These are phyloP conservation scores for Ochropleura leucogaster DNA, from an alignment of 2,888 invertebrate species.

Conservation along the genomic window DNA sequence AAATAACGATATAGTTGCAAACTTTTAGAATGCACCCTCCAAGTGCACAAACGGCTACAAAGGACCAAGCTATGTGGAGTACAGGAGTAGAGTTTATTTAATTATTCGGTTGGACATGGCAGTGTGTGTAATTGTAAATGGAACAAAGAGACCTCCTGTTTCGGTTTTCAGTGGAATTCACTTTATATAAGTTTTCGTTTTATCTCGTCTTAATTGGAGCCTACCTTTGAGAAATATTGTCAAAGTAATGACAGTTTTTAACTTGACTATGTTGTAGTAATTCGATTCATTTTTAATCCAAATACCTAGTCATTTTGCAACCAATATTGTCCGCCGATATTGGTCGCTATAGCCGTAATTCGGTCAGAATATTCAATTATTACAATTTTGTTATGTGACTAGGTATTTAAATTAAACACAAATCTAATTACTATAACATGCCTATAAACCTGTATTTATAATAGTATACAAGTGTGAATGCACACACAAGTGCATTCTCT, in stretches of 20 bases:
- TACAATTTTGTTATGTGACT: neutral
- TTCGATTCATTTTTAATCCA: neutral
- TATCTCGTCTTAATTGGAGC: neutral
- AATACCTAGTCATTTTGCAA: neutral
- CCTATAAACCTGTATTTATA: neutral
- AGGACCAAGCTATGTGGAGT: neutral
- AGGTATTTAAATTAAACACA: neutral
- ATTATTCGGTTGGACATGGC: slow-evolving; percentile 14
- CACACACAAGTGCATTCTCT: neutral
- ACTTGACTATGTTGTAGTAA: neutral
- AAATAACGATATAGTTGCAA: neutral
- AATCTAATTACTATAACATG: neutral
- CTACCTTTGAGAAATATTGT: neutral
- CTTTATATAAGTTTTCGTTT: neutral
- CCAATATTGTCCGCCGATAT: neutral
- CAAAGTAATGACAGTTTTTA: neutral
- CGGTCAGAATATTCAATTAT: too few species aligned
- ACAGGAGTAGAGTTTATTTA: neutral
- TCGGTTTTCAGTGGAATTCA: neutral
- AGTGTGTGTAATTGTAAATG: slow-evolving; percentile 12
- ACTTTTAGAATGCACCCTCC: neutral
- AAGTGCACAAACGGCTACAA: neutral
- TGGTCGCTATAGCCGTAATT: too few species aligned
- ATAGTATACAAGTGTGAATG: neutral
- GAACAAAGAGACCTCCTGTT: slow-evolving; percentile 21